Base-by-base conservation (phyloP, 2,797 vertebrate genomes). In the Coreius guichenoti region DNA sequence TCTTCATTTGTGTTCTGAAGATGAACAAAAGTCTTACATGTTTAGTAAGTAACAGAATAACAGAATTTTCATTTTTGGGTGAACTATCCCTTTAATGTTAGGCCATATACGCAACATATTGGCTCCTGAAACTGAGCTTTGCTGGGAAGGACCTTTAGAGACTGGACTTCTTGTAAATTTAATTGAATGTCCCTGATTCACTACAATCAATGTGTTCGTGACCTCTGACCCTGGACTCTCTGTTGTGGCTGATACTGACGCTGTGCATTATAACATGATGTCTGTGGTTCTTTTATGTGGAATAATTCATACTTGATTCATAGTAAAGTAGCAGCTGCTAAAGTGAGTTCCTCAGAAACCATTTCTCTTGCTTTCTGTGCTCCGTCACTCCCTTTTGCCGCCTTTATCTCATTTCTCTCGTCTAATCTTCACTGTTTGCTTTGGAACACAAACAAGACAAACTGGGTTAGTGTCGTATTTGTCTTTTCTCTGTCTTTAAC, bases 401-500 rank as follows among this genome's bases (percentile, higher is more conserved):
- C 36, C 76, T 78, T 68, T 81, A 29, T 82, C 80, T 82, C 26
- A 33, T 82, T 82, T 86, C 88, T 89, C 89, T 56, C 39, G 58
- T 70, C 80, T 91, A 90, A 88, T 91, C 93, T 94, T 92, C 93
- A 95, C 92, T 96, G 95, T 99, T 98, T 98, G 96, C 97, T 98
- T 97, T 97, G 97, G 94, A 95, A 96, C 94, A 95, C 94, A 95
- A 94, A 94, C 94, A 96, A 96, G 95, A 95, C 96, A 96, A 97
- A 96, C 93, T 90, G 77, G 93, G 94, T n/a, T 39, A 9, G 94
- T 95, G 96, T 96, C 94, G 89, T 88, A 87, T 94, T 97, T 94
- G 92, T 96, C 92, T 92, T 92, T 19, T 91, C 92, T 91, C 91
- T 43, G 94, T 94, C 94, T 94, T 95, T 94, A 95, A 96, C 95